Base-by-base conservation (phyloP, 2,888 invertebrate genomes). In the Apodemia zela region DNA sequence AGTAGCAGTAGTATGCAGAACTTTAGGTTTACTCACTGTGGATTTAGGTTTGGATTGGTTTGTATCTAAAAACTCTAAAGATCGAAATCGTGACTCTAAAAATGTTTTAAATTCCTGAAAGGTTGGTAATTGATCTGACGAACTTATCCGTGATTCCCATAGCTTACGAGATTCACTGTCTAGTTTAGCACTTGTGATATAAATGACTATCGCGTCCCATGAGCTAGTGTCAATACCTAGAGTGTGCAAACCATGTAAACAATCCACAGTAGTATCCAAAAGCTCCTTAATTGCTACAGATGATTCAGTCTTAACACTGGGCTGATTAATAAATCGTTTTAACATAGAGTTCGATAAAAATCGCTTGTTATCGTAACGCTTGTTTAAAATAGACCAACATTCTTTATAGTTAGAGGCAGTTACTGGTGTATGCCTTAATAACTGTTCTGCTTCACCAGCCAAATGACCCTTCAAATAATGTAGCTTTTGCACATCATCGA, bases 401-500 rank as follows among this genome's bases (percentile, higher is more conserved):
- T 15, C n/a, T 0, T 11, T 29, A 59, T 73, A 73, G 61, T 67
- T 74, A 4, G 51, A 66, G 0, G 59, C 35, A 0, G 70, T 68
- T 1, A 71, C 63, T 0, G 65, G 63, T 0, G 67, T 61, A 25
- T 71, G 67, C 18, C 69, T 38, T 0, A 73, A 33, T 1, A 72
- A 33, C 18, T 65, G 69, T 21, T 75, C 72, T 0, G 72, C 71
- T n/a, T 75, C 73, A 0, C 72, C 73, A 49, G n/a, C 17, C 17
- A 49, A 49, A 17, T 17, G 45, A 45, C 45, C 45, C 45, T 45
- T 45, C 3, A 47, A 47, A 47, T 15, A 38, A 38, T 38, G 13
- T 38, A 13, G 13, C 13, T 38, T 38, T 38, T 38, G 38, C 11
- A 38, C 13, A 3, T 38, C 38, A 13, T 38, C 38, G 38, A 38